Evolutionary conservation across 2,113 vertebrate species (phyloP).

Genomic region (Python bivittatus): DNA sequence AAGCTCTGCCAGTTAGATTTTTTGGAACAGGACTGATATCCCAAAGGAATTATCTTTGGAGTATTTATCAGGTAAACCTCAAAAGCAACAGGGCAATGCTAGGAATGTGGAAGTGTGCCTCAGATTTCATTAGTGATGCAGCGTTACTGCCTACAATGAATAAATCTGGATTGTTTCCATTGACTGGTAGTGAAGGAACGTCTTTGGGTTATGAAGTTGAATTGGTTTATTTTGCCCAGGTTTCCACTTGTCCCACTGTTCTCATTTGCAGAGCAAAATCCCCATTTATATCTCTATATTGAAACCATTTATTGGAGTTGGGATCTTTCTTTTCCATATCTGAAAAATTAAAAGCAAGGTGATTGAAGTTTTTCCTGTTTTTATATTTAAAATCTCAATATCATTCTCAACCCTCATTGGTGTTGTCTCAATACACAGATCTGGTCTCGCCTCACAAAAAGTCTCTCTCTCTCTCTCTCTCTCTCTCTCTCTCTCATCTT

Average conservation of each 20-base stretch:
- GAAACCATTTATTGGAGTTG: neutral
- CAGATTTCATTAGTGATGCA: neutral
- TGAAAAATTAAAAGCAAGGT: neutral
- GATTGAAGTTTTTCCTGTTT: neutral
- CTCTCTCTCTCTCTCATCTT: too few species aligned
- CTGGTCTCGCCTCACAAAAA: too few species aligned
- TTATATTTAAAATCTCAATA: neutral
- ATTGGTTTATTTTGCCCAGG: neutral
- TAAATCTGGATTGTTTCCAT: neutral
- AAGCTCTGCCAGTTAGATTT: neutral
- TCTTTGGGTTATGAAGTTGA: neutral
- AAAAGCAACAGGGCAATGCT: neutral
- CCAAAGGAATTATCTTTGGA: neutral
- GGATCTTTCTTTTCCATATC: neutral
- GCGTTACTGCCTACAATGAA: neutral
- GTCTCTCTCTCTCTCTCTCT: too few species aligned
- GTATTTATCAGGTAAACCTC: neutral
- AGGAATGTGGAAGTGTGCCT: neutral
- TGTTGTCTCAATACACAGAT: too few species aligned
- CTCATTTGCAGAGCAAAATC: neutral
- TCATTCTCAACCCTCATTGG: neutral
- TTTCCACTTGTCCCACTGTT: neutral
- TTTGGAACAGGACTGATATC: neutral
- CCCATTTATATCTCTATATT: neutral
- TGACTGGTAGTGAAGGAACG: neutral